Base-by-base conservation (phyloP, 2,113 vertebrate species). In the Theristicus caerulescens region DNA sequence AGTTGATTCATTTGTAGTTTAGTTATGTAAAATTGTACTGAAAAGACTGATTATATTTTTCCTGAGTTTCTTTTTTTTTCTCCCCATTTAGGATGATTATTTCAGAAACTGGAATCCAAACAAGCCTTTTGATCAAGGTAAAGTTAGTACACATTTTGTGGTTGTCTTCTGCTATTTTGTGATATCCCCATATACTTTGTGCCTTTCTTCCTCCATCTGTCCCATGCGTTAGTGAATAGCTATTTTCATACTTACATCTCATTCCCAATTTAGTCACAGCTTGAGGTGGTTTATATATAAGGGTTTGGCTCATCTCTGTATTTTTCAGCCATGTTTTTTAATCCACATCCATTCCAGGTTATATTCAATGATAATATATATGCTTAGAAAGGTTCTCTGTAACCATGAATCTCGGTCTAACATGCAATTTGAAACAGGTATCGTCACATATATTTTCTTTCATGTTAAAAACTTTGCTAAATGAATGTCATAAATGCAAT, bases 41-140 rank as follows among this genome's bases (percentile, higher is more conserved):
- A 69, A 89, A 91, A 72, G 25, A n/a, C 9, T 73, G 9, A 36
- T 81, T 74, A 51, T 69, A 8, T 81, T 92, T 98, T 84, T 93
- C 65, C 90, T 97, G 69, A 96, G 18, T 38, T 85, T 42, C 29
- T 88, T 94, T 66, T 93, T 47, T 80, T 77, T 47, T 27, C 67
- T 78, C 55, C 44, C 77, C 70, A 36, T 95, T 86, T 96, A 98
- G 98, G 98, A 98, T 97, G 98, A 98, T 97, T 98, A 98, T 97
- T 98, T 98, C 98, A 98, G 98, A 96, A 98, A 98, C 98, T 98
- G 98, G 98, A 98, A 98, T 97, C 98, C 98, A 84, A 98, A 97
- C 97, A 98, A 98, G 92, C 98, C 98, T 40, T 98, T 98, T 95
- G 98, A 98, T 95, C 98, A 98, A 98, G 98, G 98, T 98, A 98